Evolutionary conservation across 1,140 invertebrate genomes (phyloP), one percentile per base, ranked within the genome.

Genomic region (Euwallacea fornicatus): DNA sequence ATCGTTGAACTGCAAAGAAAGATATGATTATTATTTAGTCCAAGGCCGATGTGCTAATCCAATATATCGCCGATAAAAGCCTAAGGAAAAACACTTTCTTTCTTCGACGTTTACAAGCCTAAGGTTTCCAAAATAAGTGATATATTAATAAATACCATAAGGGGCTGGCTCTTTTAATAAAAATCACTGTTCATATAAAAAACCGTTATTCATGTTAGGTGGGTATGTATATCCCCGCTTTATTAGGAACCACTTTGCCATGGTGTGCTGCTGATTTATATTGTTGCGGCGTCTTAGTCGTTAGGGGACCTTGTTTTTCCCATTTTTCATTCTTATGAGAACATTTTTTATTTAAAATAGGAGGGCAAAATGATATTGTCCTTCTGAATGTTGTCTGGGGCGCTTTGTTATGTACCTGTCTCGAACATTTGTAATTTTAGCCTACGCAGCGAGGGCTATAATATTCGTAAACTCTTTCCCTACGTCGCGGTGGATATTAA

Each of bases 241-340:
- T 69, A 69, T 69, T 69, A 63, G 60, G 60, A 69, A 62, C 58
- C 60, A 43, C 60, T 69, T 69, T 69, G 67, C 67, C 60, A 63
- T 69, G 67, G 58, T 63, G 44, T 62, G 60, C 16, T 62, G 54
- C 59, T 63, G 60, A 69, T 69, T 69, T 69, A 69, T 69, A 55
- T 63, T 62, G 60, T 62, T 42, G 59, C 67, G 67, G 53, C 47
- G 42, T 0, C 47, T 46, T 16, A 13, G 46, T 55, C 46, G 67
- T 63, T 44, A 63, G 42, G 60, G 60, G 46, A 63, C 60, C 60
- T 69, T 54, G 67, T 63, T 69, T 58, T 54, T 62, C 47, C 42
- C 60, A 62, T 69, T 69, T 69, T 55, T 69, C 67, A 59, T 63
- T 55, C 43, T 69, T 63, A 63, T 63, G 41, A 13, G 33, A 41